Evolutionary conservation across 2,888 invertebrate species (phyloP), one percentile per base, ranked within the genome.

Genomic region (Melolontha melolontha): DNA sequence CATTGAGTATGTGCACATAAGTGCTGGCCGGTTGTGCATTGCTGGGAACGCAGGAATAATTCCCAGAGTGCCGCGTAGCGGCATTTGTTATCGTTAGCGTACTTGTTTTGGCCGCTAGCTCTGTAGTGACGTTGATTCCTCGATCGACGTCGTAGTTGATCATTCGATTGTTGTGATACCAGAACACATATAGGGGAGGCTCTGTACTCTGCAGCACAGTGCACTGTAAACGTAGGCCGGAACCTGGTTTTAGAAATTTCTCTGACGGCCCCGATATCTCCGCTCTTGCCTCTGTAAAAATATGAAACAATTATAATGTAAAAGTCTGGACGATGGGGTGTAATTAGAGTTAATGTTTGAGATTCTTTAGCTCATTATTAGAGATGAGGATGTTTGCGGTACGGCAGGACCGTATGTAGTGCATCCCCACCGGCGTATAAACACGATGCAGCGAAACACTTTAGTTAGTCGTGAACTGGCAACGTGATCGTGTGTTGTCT

Each of bases 101-200:
- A 67, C 92, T 92, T 59, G 88, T 87, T 76, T 92, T 88, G 79
- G 89, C 89, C 64, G 87, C 86, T 41, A 91, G 85, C 76, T 94
- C 93, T 5, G 93, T 93, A 69, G 93, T 94, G 64, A 95, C 95
- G 82, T 94, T 94, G 79, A 95, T 91, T 66, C 94, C 94, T 69
- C 92, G 89, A 79, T 94, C 94, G 49, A 87, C 87, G 84, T 95
- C 95, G 84, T 94, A 95, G 87, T 95, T 95, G 81, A 95, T 94
- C 95, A 95, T 95, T 74, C 94, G 90, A 80, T 92, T 92, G 84
- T 95, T 94, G 85, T 94, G 92, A 82, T 93, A 94, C 93, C 93
- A 93, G 83, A 93, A 93, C 62, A 95, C 90, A 81, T 92, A 95
- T 59, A 92, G 90, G 5, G 95, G 94, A 39, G 90, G 90, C 80